Percentiles rank a stretch among this genome's conserved stretches.
Evolutionary conservation across 2,888 invertebrate genomes (phyloP).

Genomic region (Meghimatium bilineatum): DNA sequence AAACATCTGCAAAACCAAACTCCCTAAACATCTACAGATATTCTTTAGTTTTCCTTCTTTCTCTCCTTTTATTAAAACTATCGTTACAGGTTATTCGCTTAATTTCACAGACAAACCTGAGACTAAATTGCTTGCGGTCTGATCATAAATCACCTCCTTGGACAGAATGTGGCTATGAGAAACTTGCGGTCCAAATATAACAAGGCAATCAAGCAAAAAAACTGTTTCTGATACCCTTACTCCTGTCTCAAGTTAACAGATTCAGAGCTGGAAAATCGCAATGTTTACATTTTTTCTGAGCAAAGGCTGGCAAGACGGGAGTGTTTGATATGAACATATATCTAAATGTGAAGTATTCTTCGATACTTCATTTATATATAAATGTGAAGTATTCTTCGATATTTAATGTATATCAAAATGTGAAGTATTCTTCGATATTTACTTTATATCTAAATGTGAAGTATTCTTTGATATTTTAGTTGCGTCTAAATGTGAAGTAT

Average conservation of each 20-base stretch:
- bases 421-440: too few species aligned
- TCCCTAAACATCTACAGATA: background rate
- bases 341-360: too few species aligned
- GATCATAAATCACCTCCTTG: conserved; percentile 5
- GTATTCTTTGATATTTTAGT: too few species aligned
- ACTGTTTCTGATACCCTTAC: conserved; percentile 6
- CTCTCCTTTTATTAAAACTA: background rate
- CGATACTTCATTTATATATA: too few species aligned
- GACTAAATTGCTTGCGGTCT: background rate
- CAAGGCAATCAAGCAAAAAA: conserved; percentile 7
- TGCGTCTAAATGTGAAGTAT: too few species aligned
- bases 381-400: too few species aligned
- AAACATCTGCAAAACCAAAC: too few species aligned
- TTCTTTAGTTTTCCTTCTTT: background rate
- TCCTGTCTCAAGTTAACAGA: background rate
- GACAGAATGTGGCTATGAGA: conserved; percentile 18
- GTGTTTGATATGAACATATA: too few species aligned
- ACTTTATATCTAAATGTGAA: too few species aligned
- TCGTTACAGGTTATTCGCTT: background rate
- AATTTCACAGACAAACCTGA: conserved; percentile 4
- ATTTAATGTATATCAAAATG: too few species aligned
- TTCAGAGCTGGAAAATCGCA: background rate
- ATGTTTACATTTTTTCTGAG: too few species aligned
- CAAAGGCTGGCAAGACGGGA: too few species aligned
- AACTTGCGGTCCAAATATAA: background rate